Evolutionary conservation across 2,113 vertebrate genomes (phyloP).

Genomic region (Lates calcarifer): DNA sequence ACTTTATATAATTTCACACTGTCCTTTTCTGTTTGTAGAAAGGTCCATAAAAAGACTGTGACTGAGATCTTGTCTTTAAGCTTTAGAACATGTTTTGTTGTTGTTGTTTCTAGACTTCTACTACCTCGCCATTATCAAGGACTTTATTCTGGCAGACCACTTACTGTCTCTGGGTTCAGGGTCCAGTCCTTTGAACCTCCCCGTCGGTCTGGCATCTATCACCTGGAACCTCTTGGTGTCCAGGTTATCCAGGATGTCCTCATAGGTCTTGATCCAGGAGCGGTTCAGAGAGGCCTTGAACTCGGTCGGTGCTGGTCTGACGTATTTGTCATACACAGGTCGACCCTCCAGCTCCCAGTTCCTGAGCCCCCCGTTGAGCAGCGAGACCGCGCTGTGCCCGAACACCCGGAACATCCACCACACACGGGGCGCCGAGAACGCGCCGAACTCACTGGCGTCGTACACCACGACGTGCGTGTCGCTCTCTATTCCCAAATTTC

Average conservation of each 20-base stretch:
- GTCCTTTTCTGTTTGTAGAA: too few relatives aligned
- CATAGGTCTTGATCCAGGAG: constrained; percentile 86
- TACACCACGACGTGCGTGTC: constrained; percentile 93
- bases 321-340: constrained; percentile 73
- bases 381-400: constrained; percentile 89
- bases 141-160: constrained; percentile 1
- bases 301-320: constrained; percentile 70
- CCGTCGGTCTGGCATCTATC: constrained; percentile 88
- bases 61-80: too few relatives aligned
- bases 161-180: constrained; percentile 93
- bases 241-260: constrained; percentile 91
- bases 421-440: constrained; percentile 90
- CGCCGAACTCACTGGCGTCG: constrained; percentile 91
- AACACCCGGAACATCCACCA: constrained; percentile 99
- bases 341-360: constrained; percentile 88
- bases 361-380: constrained; percentile 90
- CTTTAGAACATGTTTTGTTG: too few relatives aligned
- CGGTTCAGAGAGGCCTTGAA: constrained; percentile 85
- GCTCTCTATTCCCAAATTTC: constrained; percentile 87
- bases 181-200: constrained; percentile 90
- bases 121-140: too few relatives aligned
- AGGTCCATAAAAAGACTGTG: too few relatives aligned
- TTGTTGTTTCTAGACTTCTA: too few relatives aligned
- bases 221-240: constrained; percentile 87
- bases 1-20: too few relatives aligned